Evolutionary conservation across 2,113 vertebrate genomes (phyloP).

Genomic region (Aplodontia rufa): DNA sequence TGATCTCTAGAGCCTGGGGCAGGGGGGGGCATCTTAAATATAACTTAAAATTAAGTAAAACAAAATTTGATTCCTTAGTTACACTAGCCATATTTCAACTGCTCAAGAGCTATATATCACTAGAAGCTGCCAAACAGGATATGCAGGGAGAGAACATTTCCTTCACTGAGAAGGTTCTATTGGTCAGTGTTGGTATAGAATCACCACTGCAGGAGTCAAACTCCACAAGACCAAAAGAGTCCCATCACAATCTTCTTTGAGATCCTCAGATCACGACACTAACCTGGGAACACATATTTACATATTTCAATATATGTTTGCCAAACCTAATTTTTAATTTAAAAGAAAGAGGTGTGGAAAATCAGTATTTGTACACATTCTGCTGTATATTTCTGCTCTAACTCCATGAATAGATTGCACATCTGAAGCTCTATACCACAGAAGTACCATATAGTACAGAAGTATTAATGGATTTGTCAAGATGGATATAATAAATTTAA

Average conservation of each 20-base stretch:
- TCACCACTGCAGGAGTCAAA: neutral
- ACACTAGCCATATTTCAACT: neutral
- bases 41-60: neutral
- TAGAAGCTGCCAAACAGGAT: too few relatives aligned
- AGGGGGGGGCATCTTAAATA: too few relatives aligned
- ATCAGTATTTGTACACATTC: accelerated
- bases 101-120: neutral
- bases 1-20: neutral
- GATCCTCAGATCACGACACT: neutral
- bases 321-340: neutral
- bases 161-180: neutral
- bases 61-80: neutral
- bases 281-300: neutral
- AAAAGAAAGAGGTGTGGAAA: neutral
- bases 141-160: neutral
- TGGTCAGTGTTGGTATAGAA: neutral
- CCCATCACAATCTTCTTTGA: neutral
- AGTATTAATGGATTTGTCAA: neutral
- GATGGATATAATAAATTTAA: neutral
- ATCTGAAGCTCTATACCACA: neutral
- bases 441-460: neutral
- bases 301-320: neutral
- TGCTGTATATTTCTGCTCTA: neutral
- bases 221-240: neutral
- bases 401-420: neutral